Evolutionary conservation across 2,888 invertebrate species (phyloP).

Genomic region (Coelopa pilipes): DNA sequence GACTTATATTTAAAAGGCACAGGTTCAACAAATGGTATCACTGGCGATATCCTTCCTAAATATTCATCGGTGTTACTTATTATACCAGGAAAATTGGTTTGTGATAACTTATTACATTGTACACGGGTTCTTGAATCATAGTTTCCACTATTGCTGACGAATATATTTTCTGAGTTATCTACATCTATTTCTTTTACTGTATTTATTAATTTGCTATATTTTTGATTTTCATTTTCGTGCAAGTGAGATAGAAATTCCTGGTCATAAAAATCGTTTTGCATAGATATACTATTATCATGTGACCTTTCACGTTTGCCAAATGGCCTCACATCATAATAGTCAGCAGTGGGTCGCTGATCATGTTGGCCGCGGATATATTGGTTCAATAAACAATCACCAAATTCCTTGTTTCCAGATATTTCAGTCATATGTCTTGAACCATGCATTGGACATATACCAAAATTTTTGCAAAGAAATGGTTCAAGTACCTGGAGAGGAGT

Average conservation of each 20-base stretch:
- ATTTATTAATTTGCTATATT: constrained; percentile 18
- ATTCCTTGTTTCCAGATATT: constrained; percentile 5
- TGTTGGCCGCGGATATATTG: not conserved
- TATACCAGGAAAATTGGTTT: constrained; percentile 22
- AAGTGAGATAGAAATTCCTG: constrained; percentile 21
- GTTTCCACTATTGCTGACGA: constrained; percentile 1
- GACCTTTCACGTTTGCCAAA: not conserved
- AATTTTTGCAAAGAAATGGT: constrained; percentile 17
- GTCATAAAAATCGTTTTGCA: constrained; percentile 33
- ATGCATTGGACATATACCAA: constrained; percentile 15
- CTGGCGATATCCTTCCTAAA: constrained; percentile 27
- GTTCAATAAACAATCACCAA: not conserved
- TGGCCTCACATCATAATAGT: constrained; percentile 27
- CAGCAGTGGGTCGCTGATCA: not conserved
- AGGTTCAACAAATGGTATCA: constrained; percentile 20
- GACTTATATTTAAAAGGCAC: no score
- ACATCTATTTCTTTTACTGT: constrained; percentile 4
- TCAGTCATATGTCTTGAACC: constrained; percentile 11
- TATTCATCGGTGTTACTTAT: constrained; percentile 1
- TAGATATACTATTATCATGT: constrained; percentile 8
- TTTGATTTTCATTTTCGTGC: constrained; percentile 4
- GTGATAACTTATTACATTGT: not conserved
- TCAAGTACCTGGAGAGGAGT: constrained; percentile 20
- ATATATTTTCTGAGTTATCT: constrained; percentile 22
- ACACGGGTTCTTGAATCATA: not conserved